A percentile compares a stretch with the other conserved stretches of the same genome.
Conservation (phyloP, 2,888 invertebrate species). For the Colletes collaris region DNA sequence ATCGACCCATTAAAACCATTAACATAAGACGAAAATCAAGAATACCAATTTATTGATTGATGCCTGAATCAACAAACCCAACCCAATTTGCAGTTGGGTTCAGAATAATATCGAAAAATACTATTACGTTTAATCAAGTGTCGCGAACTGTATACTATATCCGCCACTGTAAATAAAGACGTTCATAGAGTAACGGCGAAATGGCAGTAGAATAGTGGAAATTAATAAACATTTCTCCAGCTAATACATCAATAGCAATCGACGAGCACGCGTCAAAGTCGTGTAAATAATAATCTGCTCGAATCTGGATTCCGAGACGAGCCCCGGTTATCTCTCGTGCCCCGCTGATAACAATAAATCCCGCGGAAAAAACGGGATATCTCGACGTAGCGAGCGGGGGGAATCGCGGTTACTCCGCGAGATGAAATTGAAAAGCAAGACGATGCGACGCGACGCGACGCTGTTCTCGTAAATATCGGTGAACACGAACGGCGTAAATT, state of each 20-base stretch:
- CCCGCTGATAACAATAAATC: constrained; percentile 1
- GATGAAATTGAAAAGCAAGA: constrained; percentile 41
- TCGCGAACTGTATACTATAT: no score
- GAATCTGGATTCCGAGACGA: not conserved
- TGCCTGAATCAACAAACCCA: no score
- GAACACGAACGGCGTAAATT: constrained; percentile 23
- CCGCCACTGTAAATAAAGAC: no score
- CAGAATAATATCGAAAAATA: no score
- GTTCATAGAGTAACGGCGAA: not conserved
- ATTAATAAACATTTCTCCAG: not conserved
- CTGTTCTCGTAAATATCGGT: constrained; percentile 22
- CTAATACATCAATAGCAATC: constrained; percentile 1
- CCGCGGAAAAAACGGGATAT: constrained; percentile 17
- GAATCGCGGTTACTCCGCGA: not conserved
- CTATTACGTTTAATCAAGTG: no score
- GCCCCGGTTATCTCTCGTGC: not conserved
- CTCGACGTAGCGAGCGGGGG: not conserved
- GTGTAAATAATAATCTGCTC: not conserved
- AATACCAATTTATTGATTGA: no score
- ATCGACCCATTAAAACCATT: no score
- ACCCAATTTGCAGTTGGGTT: no score
- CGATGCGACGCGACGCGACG: not conserved
- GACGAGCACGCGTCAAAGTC: not conserved
- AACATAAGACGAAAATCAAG: no score
- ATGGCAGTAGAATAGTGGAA: not conserved